phyloP scores from a whole-genome alignment of 1,140 invertebrate genomes.

The Drosophila kanapiae region DNA sequence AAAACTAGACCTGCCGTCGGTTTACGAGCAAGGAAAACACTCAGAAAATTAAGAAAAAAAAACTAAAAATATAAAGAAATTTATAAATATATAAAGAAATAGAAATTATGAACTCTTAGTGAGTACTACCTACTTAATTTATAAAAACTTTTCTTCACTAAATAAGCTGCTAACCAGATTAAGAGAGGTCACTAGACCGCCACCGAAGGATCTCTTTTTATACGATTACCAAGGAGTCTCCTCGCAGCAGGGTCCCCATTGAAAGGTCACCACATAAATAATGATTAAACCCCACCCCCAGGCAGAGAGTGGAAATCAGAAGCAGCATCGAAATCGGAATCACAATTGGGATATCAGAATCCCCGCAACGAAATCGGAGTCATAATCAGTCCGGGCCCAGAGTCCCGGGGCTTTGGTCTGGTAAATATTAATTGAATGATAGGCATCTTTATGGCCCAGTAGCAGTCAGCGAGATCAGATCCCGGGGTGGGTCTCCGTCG shows the following conservation, averaged over 20 bases:
- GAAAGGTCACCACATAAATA: conserved; percentile 51
- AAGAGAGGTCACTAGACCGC: conserved; percentile 14
- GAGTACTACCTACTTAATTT: no score
- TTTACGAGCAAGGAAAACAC: not conserved
- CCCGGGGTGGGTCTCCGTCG: conserved; percentile 13
- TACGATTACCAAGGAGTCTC: not conserved
- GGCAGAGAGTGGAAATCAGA: not conserved
- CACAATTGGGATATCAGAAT: conserved; percentile 10
- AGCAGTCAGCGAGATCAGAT: conserved; percentile 18
- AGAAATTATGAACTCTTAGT: not conserved
- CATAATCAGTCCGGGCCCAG: conserved; percentile 22
- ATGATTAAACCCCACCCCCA: conserved; percentile 44
- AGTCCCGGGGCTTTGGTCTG: conserved; percentile 35
- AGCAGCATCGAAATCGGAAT: conserved; percentile 4
- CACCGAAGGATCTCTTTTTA: not conserved
- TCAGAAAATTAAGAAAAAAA: no score
- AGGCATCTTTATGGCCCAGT: conserved; percentile 77
- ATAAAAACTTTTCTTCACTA: not conserved
- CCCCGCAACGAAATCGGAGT: conserved; percentile 46
- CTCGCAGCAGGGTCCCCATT: conserved; percentile 35
- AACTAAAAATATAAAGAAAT: not conserved
- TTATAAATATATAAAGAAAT: not conserved
- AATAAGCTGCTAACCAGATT: not conserved
- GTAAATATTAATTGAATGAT: conserved; percentile 83
- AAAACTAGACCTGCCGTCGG: conserved; percentile 31